A percentile compares a stretch with the other conserved stretches of the same genome.
Conservation (phyloP, 2,113 vertebrate genomes). For the Scomber colias region DNA sequence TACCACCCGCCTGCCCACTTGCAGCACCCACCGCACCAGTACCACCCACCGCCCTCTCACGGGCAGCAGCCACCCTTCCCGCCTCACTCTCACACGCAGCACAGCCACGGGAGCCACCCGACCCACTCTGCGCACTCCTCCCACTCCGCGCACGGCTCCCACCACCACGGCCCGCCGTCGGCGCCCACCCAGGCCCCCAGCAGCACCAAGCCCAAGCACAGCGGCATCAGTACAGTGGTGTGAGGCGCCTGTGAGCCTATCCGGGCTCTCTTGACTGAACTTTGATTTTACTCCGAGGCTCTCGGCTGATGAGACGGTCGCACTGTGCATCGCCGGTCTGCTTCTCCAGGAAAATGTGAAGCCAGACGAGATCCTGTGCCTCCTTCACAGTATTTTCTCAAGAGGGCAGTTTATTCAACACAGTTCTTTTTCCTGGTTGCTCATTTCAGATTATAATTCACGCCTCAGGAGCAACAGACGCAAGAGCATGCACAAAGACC, state of each 20-base stretch:
- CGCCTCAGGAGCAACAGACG: constrained; percentile 39
- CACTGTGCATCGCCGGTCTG: constrained; percentile 65
- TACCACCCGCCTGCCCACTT: constrained; percentile 90
- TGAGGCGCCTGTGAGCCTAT: constrained; percentile 75
- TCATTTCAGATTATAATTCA: constrained; percentile 43
- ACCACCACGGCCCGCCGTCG: constrained; percentile 88
- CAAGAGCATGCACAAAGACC: constrained; percentile 81
- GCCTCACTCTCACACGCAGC: constrained; percentile 82
- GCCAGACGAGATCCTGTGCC: constrained; percentile 60
- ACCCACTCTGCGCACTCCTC: constrained; percentile 68
- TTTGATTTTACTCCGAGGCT: constrained; percentile 58
- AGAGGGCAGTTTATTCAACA: constrained; percentile 2
- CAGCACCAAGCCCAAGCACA: constrained; percentile 93
- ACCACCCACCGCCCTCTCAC: constrained; percentile 84
- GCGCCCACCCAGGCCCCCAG: constrained; percentile 80
- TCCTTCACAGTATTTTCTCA: constrained; percentile 36
- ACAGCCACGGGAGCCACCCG: constrained; percentile 83
- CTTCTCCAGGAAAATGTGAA: constrained; percentile 30
- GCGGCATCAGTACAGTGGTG: constrained; percentile 97
- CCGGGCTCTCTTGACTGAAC: constrained; percentile 48
- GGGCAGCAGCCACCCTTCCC: constrained; percentile 83
- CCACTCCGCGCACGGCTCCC: constrained; percentile 78
- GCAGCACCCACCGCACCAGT: constrained; percentile 82
- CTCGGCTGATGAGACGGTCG: constrained; percentile 35
- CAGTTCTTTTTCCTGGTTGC: constrained; percentile 18